A percentile compares a stretch with the other conserved stretches of the same genome.
Conservation (phyloP, 2,797 vertebrate species). For the Pitangus sulphuratus region DNA sequence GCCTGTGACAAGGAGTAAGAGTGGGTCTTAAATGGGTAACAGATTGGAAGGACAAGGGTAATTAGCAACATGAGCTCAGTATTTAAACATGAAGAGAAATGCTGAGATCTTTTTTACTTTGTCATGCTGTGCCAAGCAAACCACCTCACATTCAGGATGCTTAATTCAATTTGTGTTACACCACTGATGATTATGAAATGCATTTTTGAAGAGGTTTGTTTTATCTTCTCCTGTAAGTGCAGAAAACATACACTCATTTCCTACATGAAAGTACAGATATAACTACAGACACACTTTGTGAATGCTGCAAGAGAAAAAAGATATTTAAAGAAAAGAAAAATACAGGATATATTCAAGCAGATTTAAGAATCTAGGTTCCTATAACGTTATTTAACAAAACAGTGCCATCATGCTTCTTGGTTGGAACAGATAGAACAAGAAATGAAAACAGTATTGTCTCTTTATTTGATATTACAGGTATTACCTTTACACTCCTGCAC, state of each 20-base stretch:
- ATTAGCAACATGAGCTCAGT: neutral
- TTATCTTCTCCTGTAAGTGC: neutral
- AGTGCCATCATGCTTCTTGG: neutral
- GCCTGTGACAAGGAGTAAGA: neutral
- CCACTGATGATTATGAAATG: neutral
- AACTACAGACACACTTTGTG: neutral
- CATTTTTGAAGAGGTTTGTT: conserved; percentile 11
- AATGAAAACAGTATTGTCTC: neutral
- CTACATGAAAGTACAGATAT: neutral
- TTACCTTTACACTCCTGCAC: neutral
- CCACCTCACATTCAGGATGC: neutral
- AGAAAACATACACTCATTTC: conserved; percentile 16
- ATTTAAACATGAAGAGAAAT: conserved; percentile 16
- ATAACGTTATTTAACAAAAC: neutral
- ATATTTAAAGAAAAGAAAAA: neutral
- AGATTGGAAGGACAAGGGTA: conserved; percentile 18
- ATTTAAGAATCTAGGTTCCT: neutral
- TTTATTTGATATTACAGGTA: neutral
- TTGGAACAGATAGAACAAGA: neutral
- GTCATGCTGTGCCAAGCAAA: conserved; percentile 8
- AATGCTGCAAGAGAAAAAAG: neutral
- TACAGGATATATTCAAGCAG: neutral
- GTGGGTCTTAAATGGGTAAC: neutral
- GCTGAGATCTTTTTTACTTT: neutral
- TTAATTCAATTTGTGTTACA: conserved; percentile 16